phyloP scores from a whole-genome alignment of 2,113 vertebrate species.

The Grammomys dolichurus region DNA sequence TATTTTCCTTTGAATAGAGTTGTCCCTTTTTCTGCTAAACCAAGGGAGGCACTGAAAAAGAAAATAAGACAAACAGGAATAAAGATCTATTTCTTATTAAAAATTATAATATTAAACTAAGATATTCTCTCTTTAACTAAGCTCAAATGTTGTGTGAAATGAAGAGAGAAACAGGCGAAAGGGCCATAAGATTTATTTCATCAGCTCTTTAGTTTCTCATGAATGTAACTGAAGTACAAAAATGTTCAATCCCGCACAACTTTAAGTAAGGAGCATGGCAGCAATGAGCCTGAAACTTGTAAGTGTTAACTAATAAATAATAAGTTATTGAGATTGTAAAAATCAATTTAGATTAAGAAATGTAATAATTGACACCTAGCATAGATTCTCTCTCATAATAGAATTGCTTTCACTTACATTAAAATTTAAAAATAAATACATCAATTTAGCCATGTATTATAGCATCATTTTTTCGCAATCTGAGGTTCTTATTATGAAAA shows the following conservation, averaged over 20 bases:
- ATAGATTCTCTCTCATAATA: not conserved
- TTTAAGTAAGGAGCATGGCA: not conserved
- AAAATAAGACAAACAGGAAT: too few species aligned
- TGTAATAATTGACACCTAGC: not conserved
- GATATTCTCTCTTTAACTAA: not conserved
- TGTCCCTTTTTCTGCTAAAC: not conserved
- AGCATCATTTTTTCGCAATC: not conserved
- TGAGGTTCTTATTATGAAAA: constrained; percentile 47
- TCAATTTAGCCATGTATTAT: not conserved
- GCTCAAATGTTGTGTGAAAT: not conserved
- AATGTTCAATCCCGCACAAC: not conserved
- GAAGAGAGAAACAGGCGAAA: not conserved
- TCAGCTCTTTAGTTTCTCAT: not conserved
- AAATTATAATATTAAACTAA: not conserved
- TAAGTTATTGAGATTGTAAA: constrained; percentile 1
- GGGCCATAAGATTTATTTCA: not conserved
- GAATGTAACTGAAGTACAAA: not conserved
- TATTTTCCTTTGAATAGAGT: not conserved
- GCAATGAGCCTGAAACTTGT: not conserved
- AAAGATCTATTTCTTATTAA: too few species aligned
- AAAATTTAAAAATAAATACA: constrained; percentile 30
- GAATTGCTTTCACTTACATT: not conserved
- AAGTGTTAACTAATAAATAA: not conserved
- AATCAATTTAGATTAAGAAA: not conserved
- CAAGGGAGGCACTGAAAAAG: too few species aligned